A percentile compares a stretch with the other conserved stretches of the same genome.
Conservation (phyloP, 1,140 invertebrate species). For the Eciton burchellii region DNA sequence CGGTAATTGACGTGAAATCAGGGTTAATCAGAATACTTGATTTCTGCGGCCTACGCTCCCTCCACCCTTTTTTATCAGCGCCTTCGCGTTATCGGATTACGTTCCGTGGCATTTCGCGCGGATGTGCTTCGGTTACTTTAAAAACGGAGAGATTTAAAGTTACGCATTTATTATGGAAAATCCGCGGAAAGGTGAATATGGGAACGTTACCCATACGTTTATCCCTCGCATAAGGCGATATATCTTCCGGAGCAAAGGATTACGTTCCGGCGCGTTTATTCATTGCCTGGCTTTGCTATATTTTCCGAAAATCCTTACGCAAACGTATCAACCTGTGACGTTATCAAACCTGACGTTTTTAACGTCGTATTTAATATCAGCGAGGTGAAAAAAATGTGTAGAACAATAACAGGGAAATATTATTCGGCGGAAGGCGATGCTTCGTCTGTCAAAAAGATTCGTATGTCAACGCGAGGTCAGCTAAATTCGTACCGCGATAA, state of each 20-base stretch:
- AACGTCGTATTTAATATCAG: not conserved
- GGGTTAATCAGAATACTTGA: conserved; percentile 62
- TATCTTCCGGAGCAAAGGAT: conserved; percentile 1
- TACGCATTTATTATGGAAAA: conserved; percentile 16
- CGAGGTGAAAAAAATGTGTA: not conserved
- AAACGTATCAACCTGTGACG: not conserved
- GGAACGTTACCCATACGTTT: conserved; percentile 11
- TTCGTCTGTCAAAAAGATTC: not conserved
- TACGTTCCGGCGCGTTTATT: not conserved
- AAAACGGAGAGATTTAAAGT: not conserved
- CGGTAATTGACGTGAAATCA: conserved; percentile 65
- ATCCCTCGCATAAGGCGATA: not conserved
- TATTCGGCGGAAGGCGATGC: not conserved
- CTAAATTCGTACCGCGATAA: not conserved
- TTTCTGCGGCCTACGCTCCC: conserved; percentile 25
- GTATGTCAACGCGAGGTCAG: conserved; percentile 21
- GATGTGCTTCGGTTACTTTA: conserved; percentile 4
- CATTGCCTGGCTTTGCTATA: not conserved
- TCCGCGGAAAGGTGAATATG: conserved; percentile 1
- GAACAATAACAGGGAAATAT: not conserved
- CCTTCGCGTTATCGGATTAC: conserved; percentile 29
- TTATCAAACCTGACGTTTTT: conserved; percentile 5
- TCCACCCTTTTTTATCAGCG: not conserved
- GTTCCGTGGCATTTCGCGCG: conserved; percentile 6
- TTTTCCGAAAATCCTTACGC: not conserved